Evolutionary conservation across 2,113 vertebrate genomes (phyloP), one percentile per base, ranked within the genome.

Genomic region (Vidua macroura): DNA sequence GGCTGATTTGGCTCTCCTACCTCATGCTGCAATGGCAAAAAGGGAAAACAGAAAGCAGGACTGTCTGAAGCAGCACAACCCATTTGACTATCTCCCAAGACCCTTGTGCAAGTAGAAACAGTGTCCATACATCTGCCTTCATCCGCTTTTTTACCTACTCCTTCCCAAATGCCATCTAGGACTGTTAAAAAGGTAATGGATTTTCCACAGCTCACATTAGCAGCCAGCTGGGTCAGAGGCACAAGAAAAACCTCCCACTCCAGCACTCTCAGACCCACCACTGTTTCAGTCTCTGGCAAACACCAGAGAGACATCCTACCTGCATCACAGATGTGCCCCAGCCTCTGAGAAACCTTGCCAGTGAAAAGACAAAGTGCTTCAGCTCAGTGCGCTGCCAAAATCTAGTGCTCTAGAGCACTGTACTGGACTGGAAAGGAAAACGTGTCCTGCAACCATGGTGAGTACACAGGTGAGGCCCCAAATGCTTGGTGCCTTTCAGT

Each of bases 381-480:
- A 44, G 39, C 35, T 37, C 58, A 13, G 44, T 8, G 11, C 14
- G 7, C 15, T 22, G 4, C 27, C 74, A 43, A 74, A 56, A 73
- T 48, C 56, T 55, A n/a, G 20, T 3, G 13, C 31, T n/a, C 30
- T 55, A 13, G 30, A 37, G 46, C 44, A 41, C 30, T 35, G 35
- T 35, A 35, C 35, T 35, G 4, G 30, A 24, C 22, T 64, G 59
- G 37, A 48, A 51, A 77, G 20, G 27, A 24, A 77, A 84, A 56
- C 0, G 0, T 18, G 35, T 55, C 51, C 73, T 33, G 51, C 39
- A 69, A 2, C 30, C 43, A 21, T 0, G 1, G 49, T 2, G 2
- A 86, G n/a, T 18, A 33, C 0, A 6, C 0, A 1, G 18, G 9
- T 4, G 15, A 69, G n/a, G n/a, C 78, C 60, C 59, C 43, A 2